These are phyloP conservation scores for Lophura swinhoii DNA, from an alignment of 2,797 vertebrate genomes.

Conservation along the genomic window DNA sequence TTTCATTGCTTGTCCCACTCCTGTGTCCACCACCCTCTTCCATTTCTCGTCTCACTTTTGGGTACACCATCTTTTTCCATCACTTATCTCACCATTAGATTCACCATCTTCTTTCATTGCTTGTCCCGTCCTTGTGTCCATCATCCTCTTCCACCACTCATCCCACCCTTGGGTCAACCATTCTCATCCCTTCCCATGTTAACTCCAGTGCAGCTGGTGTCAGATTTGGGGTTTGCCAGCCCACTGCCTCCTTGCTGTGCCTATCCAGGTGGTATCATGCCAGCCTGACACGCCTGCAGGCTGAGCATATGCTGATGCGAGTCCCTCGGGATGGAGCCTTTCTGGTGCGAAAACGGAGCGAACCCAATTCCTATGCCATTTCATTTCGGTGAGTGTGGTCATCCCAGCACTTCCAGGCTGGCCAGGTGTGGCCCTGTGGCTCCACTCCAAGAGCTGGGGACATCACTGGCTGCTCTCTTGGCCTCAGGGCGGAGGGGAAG, in stretches of 20 bases:
- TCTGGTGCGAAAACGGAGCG: constrained; percentile 77
- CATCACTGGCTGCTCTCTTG: neutral
- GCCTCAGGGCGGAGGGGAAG: constrained; percentile 77
- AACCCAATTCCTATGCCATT: constrained; percentile 77
- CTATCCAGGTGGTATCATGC: constrained; percentile 75
- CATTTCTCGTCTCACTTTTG: neutral
- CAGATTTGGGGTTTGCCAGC: neutral
- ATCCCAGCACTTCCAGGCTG: rapidly evolving
- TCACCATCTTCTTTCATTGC: neutral
- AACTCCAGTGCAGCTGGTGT: too few species aligned
- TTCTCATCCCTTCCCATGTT: neutral
- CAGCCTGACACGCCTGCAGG: constrained; percentile 76
- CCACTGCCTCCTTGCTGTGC: rapidly evolving
- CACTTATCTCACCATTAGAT: neutral
- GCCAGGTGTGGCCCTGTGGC: neutral
- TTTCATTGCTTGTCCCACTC: neutral
- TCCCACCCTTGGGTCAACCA: neutral
- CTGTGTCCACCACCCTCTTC: neutral
- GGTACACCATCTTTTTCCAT: neutral
- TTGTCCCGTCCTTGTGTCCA: neutral
- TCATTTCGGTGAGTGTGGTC: constrained; percentile 75
- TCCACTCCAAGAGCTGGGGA: rapidly evolving
- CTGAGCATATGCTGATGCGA: constrained; percentile 80
- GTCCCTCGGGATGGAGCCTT: constrained; percentile 78
- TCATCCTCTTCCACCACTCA: neutral